Evolutionary conservation across 2,797 vertebrate genomes (phyloP).

Genomic region (Megaceryle alcyon): DNA sequence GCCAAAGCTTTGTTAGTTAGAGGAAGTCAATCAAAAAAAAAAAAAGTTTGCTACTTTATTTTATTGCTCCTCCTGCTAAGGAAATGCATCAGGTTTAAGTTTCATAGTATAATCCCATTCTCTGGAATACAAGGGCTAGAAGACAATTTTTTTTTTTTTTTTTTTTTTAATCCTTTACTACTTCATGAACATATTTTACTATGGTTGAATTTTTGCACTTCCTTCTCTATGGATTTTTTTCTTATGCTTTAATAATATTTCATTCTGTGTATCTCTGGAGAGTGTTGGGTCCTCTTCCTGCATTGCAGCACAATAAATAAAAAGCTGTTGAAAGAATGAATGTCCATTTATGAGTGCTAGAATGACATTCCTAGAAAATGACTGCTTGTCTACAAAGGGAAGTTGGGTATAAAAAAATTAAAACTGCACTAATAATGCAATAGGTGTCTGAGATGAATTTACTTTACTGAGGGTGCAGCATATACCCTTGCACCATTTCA

Average conservation of each 20-base stretch:
- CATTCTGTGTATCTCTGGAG: background rate
- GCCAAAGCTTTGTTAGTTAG: background rate
- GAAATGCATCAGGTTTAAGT: background rate
- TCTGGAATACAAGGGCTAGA: background rate
- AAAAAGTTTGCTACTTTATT: background rate
- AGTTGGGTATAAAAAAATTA: background rate
- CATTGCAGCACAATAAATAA: background rate
- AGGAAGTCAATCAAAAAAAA: background rate
- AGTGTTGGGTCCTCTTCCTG: background rate
- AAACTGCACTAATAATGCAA: background rate
- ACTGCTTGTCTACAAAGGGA: background rate
- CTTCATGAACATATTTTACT: background rate
- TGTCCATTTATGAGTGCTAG: background rate
- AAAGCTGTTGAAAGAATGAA: background rate
- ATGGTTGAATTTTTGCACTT: background rate
- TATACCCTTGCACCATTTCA: background rate
- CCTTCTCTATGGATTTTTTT: background rate
- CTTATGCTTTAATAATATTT: background rate
- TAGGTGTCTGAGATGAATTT: background rate
- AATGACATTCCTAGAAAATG: conserved; percentile 44
- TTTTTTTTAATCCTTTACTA: background rate
- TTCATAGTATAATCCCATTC: background rate
- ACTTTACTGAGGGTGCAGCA: background rate
- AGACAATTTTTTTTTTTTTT: background rate
- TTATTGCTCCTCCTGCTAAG: background rate